Percentiles rank a stretch among this genome's conserved stretches.
These are phyloP conservation scores for Chrysaora quinquecirrha DNA, from an alignment of 30 jellyfish, hydroid and myxozoan genomes.

Conservation along the genomic window DNA sequence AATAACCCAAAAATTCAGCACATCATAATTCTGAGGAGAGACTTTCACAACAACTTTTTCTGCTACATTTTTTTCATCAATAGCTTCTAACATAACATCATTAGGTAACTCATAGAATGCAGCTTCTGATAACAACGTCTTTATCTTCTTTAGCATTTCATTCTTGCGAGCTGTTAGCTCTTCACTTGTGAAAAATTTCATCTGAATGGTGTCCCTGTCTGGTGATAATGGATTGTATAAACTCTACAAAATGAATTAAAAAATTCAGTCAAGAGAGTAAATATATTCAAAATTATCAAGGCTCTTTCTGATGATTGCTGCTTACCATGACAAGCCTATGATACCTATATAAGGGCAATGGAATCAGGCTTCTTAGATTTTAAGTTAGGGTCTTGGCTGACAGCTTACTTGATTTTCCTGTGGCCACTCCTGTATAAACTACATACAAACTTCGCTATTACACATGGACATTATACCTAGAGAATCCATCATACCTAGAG, in stretches of 20 bases:
- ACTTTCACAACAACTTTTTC: slow-evolving; percentile 56
- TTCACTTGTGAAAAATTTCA: slow-evolving; percentile 46
- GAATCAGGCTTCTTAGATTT: too few relatives aligned
- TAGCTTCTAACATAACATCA: slow-evolving; percentile 65
- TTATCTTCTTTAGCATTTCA: slow-evolving; percentile 6
- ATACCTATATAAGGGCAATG: too few relatives aligned
- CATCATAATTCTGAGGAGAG: slow-evolving; percentile 58
- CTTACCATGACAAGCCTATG: too few relatives aligned
- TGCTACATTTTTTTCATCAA: slow-evolving; percentile 63
- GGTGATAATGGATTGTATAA: slow-evolving; percentile 71
- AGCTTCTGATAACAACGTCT: slow-evolving; percentile 43
- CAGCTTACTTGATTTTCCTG: too few relatives aligned
- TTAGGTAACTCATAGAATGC: slow-evolving; percentile 67
- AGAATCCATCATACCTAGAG: too few relatives aligned
- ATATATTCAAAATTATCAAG: too few relatives aligned
- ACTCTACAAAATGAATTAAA: slow-evolving; percentile 41
- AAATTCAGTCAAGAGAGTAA: too few relatives aligned
- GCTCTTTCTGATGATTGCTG: too few relatives aligned
- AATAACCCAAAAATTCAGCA: slow-evolving; percentile 69
- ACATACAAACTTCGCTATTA: too few relatives aligned
- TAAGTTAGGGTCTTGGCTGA: too few relatives aligned
- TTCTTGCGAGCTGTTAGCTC: slow-evolving; percentile 50
- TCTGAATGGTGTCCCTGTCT: slow-evolving; percentile 78
- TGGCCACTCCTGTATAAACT: too few relatives aligned
- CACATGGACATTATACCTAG: too few relatives aligned